Evolutionary conservation across 2,888 invertebrate species (phyloP), one percentile per base, ranked within the genome.

Genomic region (Nemapogon koenigi): DNA sequence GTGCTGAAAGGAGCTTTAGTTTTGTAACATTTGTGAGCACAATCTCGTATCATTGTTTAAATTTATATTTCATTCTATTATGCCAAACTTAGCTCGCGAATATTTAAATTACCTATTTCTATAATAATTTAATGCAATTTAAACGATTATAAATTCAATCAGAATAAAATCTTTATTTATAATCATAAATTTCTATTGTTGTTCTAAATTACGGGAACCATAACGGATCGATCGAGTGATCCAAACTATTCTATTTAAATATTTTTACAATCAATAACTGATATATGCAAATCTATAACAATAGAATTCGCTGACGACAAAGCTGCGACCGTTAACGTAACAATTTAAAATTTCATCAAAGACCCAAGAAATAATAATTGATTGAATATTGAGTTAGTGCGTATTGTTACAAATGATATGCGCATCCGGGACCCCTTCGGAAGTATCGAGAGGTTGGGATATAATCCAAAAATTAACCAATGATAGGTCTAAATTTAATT

Each of bases 201-300:
- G 40, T 33, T 29, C 41, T 42, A 55, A 62, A 64, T 68, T 60
- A 66, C 57, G 58, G 70, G 62, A 62, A 52, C 70, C 71, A 63
- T 75, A 69, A 71, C 73, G 71, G 65, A 75, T 66, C 64, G 61
- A 72, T 68, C 56, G 68, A 68, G 52, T 57, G 57, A 57, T 52
- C 65, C 54, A 59, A 71, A 69, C 64, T 60, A 53, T 57, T 43
- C 38, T 45, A 75, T 78, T 76, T 73, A 57, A 78, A 78, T 78
- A 72, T 73, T 72, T 70, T 73, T 72, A 67, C 75, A 73, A 78
- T 78, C 78, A 78, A 78, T 78, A 75, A 73, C 66, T 63, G 68
- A 72, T 70, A 65, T 72, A 76, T 78, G 76, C 73, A 78, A 73
- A 75, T 72, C 42, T 50, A 41, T 54, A 52, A 59, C 62, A 62